Conservation (phyloP, 2,888 invertebrate species). For the Coelopa pilipes region DNA sequence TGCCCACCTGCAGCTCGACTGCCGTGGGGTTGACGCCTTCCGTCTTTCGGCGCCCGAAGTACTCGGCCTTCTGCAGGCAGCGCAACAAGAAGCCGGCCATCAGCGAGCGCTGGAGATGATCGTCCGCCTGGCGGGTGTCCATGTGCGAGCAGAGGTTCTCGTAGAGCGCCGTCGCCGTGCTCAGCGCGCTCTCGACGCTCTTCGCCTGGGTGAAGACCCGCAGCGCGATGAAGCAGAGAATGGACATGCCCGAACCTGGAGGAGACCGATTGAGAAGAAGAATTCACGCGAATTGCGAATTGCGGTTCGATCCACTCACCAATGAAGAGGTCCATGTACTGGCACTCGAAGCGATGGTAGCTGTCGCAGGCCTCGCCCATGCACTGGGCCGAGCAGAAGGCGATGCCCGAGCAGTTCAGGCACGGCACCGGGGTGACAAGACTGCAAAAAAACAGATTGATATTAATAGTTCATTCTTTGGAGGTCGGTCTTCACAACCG, state of each 20-base stretch:
- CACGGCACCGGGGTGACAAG: constrained; percentile 77
- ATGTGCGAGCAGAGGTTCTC: constrained; percentile 77
- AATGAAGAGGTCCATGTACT: constrained; percentile 77
- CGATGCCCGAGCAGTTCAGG: constrained; percentile 78
- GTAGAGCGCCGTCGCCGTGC: constrained; percentile 68
- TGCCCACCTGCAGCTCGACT: constrained; percentile 72
- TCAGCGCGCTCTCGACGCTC: constrained; percentile 60
- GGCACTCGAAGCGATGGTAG: constrained; percentile 83
- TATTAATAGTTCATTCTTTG: not conserved
- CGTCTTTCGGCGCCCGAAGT: constrained; percentile 70
- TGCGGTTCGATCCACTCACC: constrained; percentile 67
- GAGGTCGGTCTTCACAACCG: constrained; percentile 68
- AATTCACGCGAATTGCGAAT: not conserved
- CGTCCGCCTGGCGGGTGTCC: constrained; percentile 72
- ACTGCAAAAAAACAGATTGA: constrained; percentile 58
- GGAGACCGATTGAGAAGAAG: constrained; percentile 35
- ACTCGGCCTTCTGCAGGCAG: constrained; percentile 75
- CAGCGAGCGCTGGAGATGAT: constrained; percentile 79
- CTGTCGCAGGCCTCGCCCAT: constrained; percentile 72
- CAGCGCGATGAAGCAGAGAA: constrained; percentile 79
- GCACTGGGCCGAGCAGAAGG: constrained; percentile 78
- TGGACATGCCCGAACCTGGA: constrained; percentile 82
- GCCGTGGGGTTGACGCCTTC: constrained; percentile 68
- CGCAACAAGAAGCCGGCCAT: constrained; percentile 82
- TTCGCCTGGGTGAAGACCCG: constrained; percentile 79